Evolutionary conservation across 2,797 vertebrate species (phyloP), one percentile per base, ranked within the genome.

Genomic region (Bovichtus variegatus): DNA sequence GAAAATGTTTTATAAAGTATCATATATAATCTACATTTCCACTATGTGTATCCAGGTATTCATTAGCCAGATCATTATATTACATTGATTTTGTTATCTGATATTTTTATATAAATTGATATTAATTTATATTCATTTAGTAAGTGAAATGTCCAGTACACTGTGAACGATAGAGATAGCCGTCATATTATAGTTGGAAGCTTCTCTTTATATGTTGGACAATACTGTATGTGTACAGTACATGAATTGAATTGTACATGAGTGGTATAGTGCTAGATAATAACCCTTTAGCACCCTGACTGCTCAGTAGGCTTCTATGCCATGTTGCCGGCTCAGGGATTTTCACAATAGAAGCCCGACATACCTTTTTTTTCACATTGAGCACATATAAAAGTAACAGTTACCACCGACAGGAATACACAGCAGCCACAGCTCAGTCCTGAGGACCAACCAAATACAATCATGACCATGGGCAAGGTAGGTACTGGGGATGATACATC

Each of bases 341-440:
- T 92, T 91, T 49, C 65, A 90, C 83, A 95, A 93, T 93, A 77
- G 82, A 78, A 76, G 40, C 74, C 36, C 43, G 47, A 67, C 74
- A 81, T 88, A 85, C 72, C n/a, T 41, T 47, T 65, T 81, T 87
- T 91, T 85, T 86, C 51, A 74, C 76, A 60, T 50, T 64, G 76
- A 64, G 78, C 81, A 80, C 54, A 87, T 95, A 95, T 95, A 94
- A 94, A 94, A 90, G 90, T 90, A 81, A 80, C 80, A 9, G 82
- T 61, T 53, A 61, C 47, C 82, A 47, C 60, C 18, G 12, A 46
- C 77, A 85, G 84, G 61, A 82, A 66, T 54, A 59, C 80, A 89
- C 87, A 83, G 74, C 80, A 83, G 65, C 59, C 50, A 65, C 80
- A 62, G 44, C 71, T 86, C 81, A 80, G 80, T 79, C 59, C 86